These are phyloP conservation scores for Coregonus sp. DNA, from an alignment of 2,797 vertebrate species.

Conservation along the genomic window DNA sequence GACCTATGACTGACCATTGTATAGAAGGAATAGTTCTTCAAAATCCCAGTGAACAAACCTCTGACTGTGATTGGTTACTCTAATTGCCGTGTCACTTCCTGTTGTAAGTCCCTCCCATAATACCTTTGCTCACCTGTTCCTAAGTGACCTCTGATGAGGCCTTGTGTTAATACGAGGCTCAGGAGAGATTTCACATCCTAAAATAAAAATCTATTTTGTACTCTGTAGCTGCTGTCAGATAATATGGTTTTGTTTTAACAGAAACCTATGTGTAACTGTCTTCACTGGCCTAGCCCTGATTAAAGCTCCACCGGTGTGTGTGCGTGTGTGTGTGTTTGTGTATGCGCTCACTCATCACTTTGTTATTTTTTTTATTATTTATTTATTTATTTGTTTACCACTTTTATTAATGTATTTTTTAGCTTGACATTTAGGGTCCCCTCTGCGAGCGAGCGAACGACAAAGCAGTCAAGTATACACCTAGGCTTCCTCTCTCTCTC, in stretches of 20 bases:
- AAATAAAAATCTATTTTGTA: constrained; percentile 93
- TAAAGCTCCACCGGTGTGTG: constrained; percentile 59
- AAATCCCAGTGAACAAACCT: not conserved
- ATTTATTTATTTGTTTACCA: constrained; percentile 55
- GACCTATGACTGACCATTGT: not conserved
- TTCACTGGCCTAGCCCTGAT: constrained; percentile 71
- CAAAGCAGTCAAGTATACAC: not conserved
- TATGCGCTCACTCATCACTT: constrained; percentile 52
- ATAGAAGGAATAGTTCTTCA: not conserved
- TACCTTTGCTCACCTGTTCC: not conserved
- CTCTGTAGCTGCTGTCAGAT: constrained; percentile 87
- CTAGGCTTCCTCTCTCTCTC: constrained; percentile 7
- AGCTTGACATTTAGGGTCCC: constrained; percentile 61
- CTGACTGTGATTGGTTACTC: not conserved
- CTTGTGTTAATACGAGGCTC: constrained; percentile 74
- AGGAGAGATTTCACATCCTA: constrained; percentile 87
- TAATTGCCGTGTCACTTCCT: not conserved
- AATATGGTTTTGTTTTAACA: constrained; percentile 93
- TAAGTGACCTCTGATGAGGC: not conserved
- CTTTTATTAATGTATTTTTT: constrained; percentile 42
- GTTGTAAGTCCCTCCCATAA: not conserved
- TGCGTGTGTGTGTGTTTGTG: constrained; percentile 23
- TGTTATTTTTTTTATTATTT: constrained; percentile 57
- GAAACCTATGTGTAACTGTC: constrained; percentile 77
- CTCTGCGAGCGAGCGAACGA: constrained; percentile 22